phyloP scores from a whole-genome alignment of 1,140 invertebrate genomes.

The Drosophila suzukii region DNA sequence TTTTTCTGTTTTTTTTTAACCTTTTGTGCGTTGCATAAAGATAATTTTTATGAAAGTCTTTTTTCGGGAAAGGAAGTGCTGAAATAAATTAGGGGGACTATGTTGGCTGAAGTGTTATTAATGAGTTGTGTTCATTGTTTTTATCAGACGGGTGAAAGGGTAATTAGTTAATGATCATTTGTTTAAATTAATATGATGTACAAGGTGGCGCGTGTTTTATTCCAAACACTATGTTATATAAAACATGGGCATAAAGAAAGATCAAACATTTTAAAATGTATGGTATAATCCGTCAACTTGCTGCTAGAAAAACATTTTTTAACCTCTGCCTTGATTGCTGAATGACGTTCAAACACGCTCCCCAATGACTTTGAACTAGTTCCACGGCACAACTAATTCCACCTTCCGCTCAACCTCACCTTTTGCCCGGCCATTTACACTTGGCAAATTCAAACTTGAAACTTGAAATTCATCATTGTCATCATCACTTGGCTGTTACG shows the following conservation, averaged over 20 bases:
- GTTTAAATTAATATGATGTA: background rate
- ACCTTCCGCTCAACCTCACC: slow-evolving; percentile 25
- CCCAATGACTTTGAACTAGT: slow-evolving; percentile 33
- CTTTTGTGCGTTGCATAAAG: slow-evolving; percentile 33
- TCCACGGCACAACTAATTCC: slow-evolving; percentile 10
- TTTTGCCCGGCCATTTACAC: slow-evolving; percentile 38
- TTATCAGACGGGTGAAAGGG: slow-evolving; percentile 19
- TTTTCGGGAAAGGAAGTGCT: slow-evolving; percentile 15
- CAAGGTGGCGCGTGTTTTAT: background rate
- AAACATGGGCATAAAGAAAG: background rate
- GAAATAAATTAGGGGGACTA: slow-evolving; percentile 15
- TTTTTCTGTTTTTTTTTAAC: background rate
- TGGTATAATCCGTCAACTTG: background rate
- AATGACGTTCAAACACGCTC: background rate
- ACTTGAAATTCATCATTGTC: slow-evolving; percentile 45
- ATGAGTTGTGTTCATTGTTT: slow-evolving; percentile 30
- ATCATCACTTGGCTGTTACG: slow-evolving; percentile 57
- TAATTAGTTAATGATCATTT: slow-evolving; percentile 17
- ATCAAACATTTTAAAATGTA: background rate
- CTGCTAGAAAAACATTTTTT: no score
- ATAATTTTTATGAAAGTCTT: slow-evolving; percentile 41
- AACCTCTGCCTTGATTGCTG: background rate
- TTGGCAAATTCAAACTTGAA: slow-evolving; percentile 27
- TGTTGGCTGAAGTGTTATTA: slow-evolving; percentile 15
- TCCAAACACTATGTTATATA: no score